Conservation (phyloP, 2,888 invertebrate genomes). For the Thecophora atra region DNA sequence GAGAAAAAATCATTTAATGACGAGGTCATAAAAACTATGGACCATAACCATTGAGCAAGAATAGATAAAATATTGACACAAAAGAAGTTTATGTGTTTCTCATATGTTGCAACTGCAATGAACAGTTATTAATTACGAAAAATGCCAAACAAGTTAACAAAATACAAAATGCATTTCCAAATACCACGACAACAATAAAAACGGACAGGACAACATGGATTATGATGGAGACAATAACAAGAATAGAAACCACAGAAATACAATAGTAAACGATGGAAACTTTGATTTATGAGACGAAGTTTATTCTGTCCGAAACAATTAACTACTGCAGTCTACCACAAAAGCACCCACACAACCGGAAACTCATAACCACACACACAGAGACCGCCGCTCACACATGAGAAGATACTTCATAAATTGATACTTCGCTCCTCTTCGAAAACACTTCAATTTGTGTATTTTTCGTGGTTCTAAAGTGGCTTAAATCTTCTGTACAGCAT, state of each 20-base stretch:
- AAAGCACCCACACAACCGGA: background rate
- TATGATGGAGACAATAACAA: background rate
- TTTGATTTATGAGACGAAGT: conserved; percentile 26
- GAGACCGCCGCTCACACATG: no score
- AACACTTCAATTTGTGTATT: no score
- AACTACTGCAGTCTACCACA: conserved; percentile 30
- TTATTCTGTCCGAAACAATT: conserved; percentile 45
- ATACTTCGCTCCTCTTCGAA: no score
- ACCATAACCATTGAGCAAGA: background rate
- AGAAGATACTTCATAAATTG: no score
- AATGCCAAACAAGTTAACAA: background rate
- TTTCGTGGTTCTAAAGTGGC: no score
- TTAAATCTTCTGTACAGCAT: no score
- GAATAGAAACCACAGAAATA: conserved; percentile 35
- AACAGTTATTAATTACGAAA: conserved; percentile 20
- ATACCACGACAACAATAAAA: background rate
- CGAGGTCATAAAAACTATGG: background rate
- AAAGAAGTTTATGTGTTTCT: background rate
- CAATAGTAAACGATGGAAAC: conserved; percentile 35
- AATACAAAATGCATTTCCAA: no score
- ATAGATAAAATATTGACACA: conserved; percentile 6
- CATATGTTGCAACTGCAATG: background rate
- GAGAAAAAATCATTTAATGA: background rate
- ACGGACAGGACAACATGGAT: background rate
- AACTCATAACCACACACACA: no score